Evolutionary conservation across 2,888 invertebrate species (phyloP).

Genomic region (Ptychoptera contaminata): DNA sequence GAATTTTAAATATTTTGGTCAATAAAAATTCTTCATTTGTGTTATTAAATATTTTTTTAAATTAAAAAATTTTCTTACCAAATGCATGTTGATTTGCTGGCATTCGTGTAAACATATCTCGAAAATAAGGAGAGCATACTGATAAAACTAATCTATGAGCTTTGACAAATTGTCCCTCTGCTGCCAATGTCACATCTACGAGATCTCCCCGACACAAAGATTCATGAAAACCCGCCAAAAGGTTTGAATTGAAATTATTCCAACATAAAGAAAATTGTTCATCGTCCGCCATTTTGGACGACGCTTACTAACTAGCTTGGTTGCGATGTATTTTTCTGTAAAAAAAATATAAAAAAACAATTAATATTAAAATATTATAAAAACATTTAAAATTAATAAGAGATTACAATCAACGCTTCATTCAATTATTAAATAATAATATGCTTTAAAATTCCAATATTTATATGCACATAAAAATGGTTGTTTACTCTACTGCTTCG

Average conservation of each 20-base stretch:
- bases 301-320: too few relatives aligned
- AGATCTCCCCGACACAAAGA: slow-evolving; percentile 52
- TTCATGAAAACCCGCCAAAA: slow-evolving; percentile 55
- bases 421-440: too few relatives aligned
- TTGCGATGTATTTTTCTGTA: too few relatives aligned
- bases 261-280: slow-evolving; percentile 59
- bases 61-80: slow-evolving; percentile 30
- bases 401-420: too few relatives aligned
- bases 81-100: slow-evolving; percentile 51
- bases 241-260: slow-evolving; percentile 60
- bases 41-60: background rate
- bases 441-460: too few relatives aligned
- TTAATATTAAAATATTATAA: too few relatives aligned
- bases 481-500: too few relatives aligned
- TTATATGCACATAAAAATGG: too few relatives aligned
- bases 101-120: slow-evolving; percentile 52
- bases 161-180: slow-evolving; percentile 52
- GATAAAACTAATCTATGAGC: slow-evolving; percentile 56
- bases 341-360: too few relatives aligned
- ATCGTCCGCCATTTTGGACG: slow-evolving; percentile 49
- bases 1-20: slow-evolving; percentile 14
- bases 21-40: background rate
- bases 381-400: too few relatives aligned
- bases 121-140: slow-evolving; percentile 57
- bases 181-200: slow-evolving; percentile 54